A percentile compares a stretch with the other conserved stretches of the same genome.
Conservation (phyloP, 2,113 vertebrate genomes). For the Ophthalmolycus amberensis region DNA sequence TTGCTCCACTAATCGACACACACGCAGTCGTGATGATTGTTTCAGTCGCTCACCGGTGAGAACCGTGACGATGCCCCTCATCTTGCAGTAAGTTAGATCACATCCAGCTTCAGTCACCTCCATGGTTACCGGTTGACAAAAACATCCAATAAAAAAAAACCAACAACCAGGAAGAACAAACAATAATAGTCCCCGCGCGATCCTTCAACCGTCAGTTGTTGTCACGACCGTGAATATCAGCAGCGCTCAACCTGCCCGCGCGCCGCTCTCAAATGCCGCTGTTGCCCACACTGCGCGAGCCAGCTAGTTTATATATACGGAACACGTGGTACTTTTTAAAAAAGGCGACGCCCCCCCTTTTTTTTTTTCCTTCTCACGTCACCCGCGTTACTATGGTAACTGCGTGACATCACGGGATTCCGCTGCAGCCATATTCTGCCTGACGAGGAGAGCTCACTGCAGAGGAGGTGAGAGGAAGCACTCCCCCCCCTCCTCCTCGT, state of each 20-base stretch:
- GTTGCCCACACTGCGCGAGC: background rate
- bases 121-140: slow-evolving; percentile 61
- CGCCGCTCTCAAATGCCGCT: slow-evolving; percentile 8
- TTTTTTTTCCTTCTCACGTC: slow-evolving; percentile 41
- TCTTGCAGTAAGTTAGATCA: slow-evolving; percentile 86
- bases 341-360: slow-evolving; percentile 35
- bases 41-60: slow-evolving; percentile 80
- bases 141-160: slow-evolving; percentile 35
- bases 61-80: slow-evolving; percentile 83
- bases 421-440: slow-evolving; percentile 53
- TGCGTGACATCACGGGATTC: slow-evolving; percentile 81
- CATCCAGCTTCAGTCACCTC: slow-evolving; percentile 83
- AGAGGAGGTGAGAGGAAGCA: slow-evolving; percentile 21
- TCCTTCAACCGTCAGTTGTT: background rate
- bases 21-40: background rate
- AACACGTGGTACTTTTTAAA: slow-evolving; percentile 66
- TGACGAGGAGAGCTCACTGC: slow-evolving; percentile 48
- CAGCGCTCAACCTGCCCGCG: background rate
- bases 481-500: background rate
- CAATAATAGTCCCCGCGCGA: background rate
- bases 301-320: slow-evolving; percentile 60
- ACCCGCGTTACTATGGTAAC: slow-evolving; percentile 73
- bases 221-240: background rate
- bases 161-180: background rate
- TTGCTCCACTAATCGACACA: background rate